Evolutionary conservation across 2,113 vertebrate genomes (phyloP), one percentile per base, ranked within the genome.

Genomic region (Chamaetylas fuelleborni): DNA sequence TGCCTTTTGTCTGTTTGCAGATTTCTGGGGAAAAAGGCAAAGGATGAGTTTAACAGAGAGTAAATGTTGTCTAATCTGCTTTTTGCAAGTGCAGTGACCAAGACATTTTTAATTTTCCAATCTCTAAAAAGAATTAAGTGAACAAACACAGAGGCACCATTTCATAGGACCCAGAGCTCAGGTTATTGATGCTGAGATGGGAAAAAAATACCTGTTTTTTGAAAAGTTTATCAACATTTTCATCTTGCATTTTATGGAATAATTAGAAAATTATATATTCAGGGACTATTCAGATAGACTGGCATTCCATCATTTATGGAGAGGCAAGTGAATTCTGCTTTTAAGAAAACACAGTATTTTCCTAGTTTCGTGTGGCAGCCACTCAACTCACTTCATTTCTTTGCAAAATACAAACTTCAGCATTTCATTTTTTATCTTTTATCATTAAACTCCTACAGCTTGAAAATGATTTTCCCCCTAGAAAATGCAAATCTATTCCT

Each of bases 401-500:
- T 94, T 90, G 92, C 85, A 93, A 96, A 97, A 80, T 34, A 80
- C 40, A 47, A 92, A 86, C 89, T 89, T 91, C 90, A 95, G 79
- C 70, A 95, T 93, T 96, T 88, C 94, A 71, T 69, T 93, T 92
- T 82, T 90, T 96, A 90, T 88, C 84, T 96, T 90, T 98, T 90
- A 94, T 86, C 94, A 84, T 96, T 96, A 95, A 91, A 76, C 84
- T 80, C 85, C 81, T 86, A 96, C 96, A 95, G 96, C 88, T 97
- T 94, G 72, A 90, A 96, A 94, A 96, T 91, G 78, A 97, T 96
- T 95, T 95, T 72, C 80, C 73, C 88, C 73, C 90, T 92, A 96
- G 94, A 97, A 97, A 96, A 97, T 96, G 76, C 60, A 92, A 97
- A 91, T 93, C 61, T 29, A 77, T 85, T 95, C 72, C 82, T 96